Conservation (phyloP, 2,888 invertebrate genomes). For the Bombylius discolor region DNA sequence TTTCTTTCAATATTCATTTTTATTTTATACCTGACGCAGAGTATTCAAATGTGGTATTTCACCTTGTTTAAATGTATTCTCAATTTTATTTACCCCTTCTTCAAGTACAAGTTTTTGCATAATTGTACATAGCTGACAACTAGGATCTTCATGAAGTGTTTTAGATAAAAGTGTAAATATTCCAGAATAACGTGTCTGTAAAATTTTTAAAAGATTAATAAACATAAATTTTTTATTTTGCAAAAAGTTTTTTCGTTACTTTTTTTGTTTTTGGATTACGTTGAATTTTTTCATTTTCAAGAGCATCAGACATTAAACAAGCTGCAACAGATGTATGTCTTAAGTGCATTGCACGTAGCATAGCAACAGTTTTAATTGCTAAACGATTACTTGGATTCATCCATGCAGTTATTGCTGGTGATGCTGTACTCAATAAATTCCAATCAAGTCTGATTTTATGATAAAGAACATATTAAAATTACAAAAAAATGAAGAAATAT, state of each 20-base stretch:
- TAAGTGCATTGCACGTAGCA: constrained; percentile 66
- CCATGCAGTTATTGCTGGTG: constrained; percentile 96
- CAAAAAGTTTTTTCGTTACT: constrained; percentile 15
- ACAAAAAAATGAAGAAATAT: not conserved
- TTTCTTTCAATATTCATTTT: not conserved
- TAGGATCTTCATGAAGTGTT: constrained; percentile 89
- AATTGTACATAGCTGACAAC: constrained; percentile 83
- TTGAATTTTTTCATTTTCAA: constrained; percentile 68
- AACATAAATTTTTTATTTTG: no score
- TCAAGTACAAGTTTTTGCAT: constrained; percentile 71
- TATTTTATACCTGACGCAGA: constrained; percentile 56
- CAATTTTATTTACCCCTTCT: constrained; percentile 62
- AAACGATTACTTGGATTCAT: constrained; percentile 90
- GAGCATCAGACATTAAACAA: constrained; percentile 87
- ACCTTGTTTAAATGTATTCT: constrained; percentile 67
- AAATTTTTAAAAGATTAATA: not conserved
- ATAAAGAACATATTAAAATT: constrained; percentile 1
- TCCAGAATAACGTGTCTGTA: constrained; percentile 71
- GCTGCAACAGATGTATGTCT: constrained; percentile 79
- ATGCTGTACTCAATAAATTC: constrained; percentile 90
- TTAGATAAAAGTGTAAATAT: constrained; percentile 77
- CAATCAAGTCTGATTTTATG: constrained; percentile 60
- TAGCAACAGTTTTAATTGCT: constrained; percentile 67
- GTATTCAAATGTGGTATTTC: constrained; percentile 81
- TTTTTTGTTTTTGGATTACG: constrained; percentile 34